These are phyloP conservation scores for Drosophila stalkeri DNA, from an alignment of 2,888 invertebrate genomes.

Conservation along the genomic window DNA sequence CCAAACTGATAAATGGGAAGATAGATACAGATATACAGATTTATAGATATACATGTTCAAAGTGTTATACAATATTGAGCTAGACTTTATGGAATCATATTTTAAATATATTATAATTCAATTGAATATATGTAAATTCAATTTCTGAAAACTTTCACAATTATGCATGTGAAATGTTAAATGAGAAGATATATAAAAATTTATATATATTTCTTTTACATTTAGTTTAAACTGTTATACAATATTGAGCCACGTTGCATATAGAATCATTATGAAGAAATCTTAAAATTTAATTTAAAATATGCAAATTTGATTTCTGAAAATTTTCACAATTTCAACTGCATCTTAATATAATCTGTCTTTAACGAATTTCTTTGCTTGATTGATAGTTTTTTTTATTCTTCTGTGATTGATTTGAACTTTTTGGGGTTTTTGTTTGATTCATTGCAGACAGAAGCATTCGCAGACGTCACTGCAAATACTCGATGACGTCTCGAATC, in stretches of 20 bases:
- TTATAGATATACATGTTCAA: too few relatives aligned
- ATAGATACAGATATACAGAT: too few relatives aligned
- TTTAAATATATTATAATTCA: too few relatives aligned
- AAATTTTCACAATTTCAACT: not conserved
- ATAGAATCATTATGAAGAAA: not conserved
- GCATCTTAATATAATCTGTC: not conserved
- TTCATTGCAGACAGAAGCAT: conserved; percentile 81
- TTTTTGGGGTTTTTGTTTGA: not conserved
- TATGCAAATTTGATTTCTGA: not conserved
- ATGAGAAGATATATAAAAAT: too few relatives aligned
- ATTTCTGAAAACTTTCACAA: too few relatives aligned
- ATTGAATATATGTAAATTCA: too few relatives aligned
- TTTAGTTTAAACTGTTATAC: not conserved
- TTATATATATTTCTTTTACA: too few relatives aligned
- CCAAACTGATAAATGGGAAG: too few relatives aligned
- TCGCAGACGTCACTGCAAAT: conserved; percentile 85
- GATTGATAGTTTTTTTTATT: not conserved
- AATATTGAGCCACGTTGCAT: not conserved
- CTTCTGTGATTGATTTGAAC: conserved; percentile 2
- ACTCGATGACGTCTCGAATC: conserved; percentile 84
- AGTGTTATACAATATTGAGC: too few relatives aligned
- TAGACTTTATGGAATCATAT: too few relatives aligned
- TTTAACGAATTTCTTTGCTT: not conserved
- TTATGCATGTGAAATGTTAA: too few relatives aligned
- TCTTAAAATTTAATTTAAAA: not conserved